phyloP scores from a whole-genome alignment of 2,113 vertebrate species.

The Aphyosemion australe region DNA sequence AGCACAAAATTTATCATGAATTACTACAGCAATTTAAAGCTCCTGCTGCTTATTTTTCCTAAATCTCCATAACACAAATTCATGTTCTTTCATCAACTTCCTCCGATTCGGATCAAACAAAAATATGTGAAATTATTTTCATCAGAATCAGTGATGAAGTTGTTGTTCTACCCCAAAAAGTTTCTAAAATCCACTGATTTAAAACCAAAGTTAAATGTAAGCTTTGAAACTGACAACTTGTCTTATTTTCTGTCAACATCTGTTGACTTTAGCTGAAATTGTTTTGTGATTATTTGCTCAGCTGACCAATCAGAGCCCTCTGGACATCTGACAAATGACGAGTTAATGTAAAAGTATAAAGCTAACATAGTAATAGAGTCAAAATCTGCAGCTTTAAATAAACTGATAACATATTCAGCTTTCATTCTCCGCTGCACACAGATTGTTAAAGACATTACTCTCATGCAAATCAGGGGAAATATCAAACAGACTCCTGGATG shows the following conservation, averaged over 20 bases:
- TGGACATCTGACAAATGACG: no score
- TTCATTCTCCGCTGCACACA: not conserved
- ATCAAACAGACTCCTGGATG: not conserved
- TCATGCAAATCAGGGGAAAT: not conserved
- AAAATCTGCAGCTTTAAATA: not conserved
- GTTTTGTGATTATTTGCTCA: no score
- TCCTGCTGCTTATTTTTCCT: conserved; percentile 9
- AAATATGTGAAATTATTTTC: conserved; percentile 21
- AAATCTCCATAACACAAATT: conserved; percentile 15
- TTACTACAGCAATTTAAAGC: not conserved
- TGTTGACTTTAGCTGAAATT: no score
- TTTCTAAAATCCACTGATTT: not conserved
- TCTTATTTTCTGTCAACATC: not conserved
- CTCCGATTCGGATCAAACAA: conserved; percentile 3
- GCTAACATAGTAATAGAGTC: no score
- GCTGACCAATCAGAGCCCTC: no score
- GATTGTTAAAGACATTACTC: not conserved
- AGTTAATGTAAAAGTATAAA: no score
- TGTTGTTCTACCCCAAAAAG: not conserved
- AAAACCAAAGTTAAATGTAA: no score
- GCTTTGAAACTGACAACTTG: not conserved
- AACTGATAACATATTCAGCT: not conserved
- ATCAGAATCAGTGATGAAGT: not conserved
- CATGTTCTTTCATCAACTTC: conserved; percentile 18
- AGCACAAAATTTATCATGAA: not conserved